phyloP scores from a whole-genome alignment of 2,888 invertebrate species.

The Agriopis aurantiaria region DNA sequence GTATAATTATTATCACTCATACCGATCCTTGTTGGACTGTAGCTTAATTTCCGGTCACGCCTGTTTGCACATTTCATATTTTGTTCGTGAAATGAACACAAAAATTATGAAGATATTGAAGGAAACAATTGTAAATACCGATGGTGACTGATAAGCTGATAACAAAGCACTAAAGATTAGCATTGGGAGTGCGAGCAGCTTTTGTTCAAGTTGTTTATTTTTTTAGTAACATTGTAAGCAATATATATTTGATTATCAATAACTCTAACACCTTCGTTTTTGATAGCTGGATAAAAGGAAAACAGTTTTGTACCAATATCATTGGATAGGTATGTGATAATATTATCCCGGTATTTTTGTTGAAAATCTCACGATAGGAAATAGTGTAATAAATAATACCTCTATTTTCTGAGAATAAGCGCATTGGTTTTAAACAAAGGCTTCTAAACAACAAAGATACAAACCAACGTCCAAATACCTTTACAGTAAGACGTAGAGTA shows the following conservation, averaged over 20 bases:
- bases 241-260: too few species aligned
- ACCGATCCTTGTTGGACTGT: not conserved
- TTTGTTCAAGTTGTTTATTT: not conserved
- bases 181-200: not conserved
- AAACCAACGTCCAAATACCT: slow-evolving; percentile 1
- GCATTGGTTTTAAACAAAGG: not conserved
- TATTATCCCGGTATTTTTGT: too few species aligned
- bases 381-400: too few species aligned
- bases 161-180: not conserved
- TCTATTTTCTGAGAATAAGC: not conserved
- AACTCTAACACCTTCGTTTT: too few species aligned
- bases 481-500: slow-evolving; percentile 5
- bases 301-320: too few species aligned
- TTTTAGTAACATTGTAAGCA: too few species aligned
- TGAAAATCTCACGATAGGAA: too few species aligned
- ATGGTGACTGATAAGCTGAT: slow-evolving; percentile 4
- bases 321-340: too few species aligned
- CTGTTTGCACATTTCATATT: not conserved
- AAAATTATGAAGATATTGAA: slow-evolving; percentile 7
- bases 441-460: slow-evolving; percentile 10
- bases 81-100: slow-evolving; percentile 2
- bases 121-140: slow-evolving; percentile 6
- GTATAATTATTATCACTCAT: not conserved
- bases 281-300: too few species aligned
- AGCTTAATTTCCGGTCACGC: not conserved